phyloP scores from a whole-genome alignment of 1,140 invertebrate species.

The Vanessa atalanta region DNA sequence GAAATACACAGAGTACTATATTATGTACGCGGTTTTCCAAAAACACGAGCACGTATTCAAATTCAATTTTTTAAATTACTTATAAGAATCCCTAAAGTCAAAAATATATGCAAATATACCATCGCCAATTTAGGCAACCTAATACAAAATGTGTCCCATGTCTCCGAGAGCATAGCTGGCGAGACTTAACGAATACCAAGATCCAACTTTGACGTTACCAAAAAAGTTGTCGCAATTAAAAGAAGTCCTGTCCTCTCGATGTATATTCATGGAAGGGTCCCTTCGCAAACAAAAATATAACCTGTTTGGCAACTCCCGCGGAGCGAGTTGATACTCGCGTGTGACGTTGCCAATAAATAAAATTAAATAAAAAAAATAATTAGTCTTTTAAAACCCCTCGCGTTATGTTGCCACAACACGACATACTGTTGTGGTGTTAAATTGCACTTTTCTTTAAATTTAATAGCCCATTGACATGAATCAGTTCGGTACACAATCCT shows the following conservation, averaged over 20 bases:
- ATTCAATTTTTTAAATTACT: too few relatives aligned
- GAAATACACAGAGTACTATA: too few relatives aligned
- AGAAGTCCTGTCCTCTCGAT: slow-evolving; percentile 47
- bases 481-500: slow-evolving; percentile 30
- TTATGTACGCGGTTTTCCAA: too few relatives aligned
- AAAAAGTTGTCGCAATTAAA: slow-evolving; percentile 64
- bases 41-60: too few relatives aligned
- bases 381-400: slow-evolving; percentile 52
- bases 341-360: slow-evolving; percentile 64
- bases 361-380: slow-evolving; percentile 75
- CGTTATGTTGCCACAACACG: slow-evolving; percentile 64
- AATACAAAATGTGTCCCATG: slow-evolving; percentile 26
- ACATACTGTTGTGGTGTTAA: slow-evolving; percentile 57
- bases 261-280: slow-evolving; percentile 56
- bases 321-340: slow-evolving; percentile 53
- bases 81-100: neutral
- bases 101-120: slow-evolving; percentile 21
- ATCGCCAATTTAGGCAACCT: slow-evolving; percentile 24
- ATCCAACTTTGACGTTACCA: slow-evolving; percentile 33
- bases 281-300: slow-evolving; percentile 30
- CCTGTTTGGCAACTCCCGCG: slow-evolving; percentile 47
- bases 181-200: slow-evolving; percentile 20
- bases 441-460: slow-evolving; percentile 59
- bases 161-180: slow-evolving; percentile 18
- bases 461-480: slow-evolving; percentile 60